phyloP scores from a whole-genome alignment of 2,113 vertebrate species.

The Gracilinanus agilis region DNA sequence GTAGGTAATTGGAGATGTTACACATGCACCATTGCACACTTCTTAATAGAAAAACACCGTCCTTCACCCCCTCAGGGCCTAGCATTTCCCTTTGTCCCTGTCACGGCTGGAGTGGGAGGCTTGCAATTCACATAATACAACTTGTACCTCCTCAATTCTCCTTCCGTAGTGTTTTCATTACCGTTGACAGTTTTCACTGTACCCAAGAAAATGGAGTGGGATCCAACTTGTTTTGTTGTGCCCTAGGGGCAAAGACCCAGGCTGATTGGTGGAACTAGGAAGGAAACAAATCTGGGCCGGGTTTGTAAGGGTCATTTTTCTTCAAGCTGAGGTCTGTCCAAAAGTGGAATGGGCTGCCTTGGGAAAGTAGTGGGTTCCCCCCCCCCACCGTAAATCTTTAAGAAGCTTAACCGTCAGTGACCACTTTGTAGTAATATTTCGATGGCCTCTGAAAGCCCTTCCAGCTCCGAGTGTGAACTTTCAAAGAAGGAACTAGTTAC shows the following conservation, averaged over 20 bases:
- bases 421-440: not conserved
- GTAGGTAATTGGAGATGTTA: constrained; percentile 46
- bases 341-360: not conserved
- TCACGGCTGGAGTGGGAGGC: not conserved
- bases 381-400: not conserved
- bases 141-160: not conserved
- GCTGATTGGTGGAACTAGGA: constrained; percentile 47
- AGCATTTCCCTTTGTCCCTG: constrained; percentile 44
- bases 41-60: constrained; percentile 43
- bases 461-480: not conserved
- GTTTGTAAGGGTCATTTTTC: constrained; percentile 63
- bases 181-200: constrained; percentile 52
- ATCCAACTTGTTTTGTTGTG: not conserved
- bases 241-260: not conserved
- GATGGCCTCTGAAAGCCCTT: not conserved
- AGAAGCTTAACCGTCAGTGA: not conserved
- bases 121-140: constrained; percentile 19
- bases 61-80: not conserved
- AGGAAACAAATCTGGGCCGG: constrained; percentile 32
- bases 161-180: constrained; percentile 64
- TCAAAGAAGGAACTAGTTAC: not conserved
- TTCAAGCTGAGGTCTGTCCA: constrained; percentile 44
- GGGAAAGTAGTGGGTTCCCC: not conserved
- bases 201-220: not conserved
- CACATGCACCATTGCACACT: constrained; percentile 13